Conservation (phyloP, 2,797 vertebrate genomes). For the Chaetophractus vellerosus region DNA sequence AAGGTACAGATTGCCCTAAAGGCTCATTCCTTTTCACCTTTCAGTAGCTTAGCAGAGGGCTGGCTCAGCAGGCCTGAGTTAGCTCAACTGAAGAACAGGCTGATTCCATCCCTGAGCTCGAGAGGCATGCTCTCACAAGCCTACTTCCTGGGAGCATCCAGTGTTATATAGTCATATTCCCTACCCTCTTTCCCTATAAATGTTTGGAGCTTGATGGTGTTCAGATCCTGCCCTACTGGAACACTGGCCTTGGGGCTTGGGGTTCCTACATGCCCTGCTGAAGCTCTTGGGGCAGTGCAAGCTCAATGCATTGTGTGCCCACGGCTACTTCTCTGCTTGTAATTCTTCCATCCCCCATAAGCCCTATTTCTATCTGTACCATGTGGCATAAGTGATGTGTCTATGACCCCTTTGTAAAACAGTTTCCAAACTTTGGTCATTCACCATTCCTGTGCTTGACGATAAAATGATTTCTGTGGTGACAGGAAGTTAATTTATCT, state of each 20-base stretch:
- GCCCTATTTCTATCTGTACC: background rate
- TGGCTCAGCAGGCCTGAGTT: background rate
- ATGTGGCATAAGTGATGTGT: background rate
- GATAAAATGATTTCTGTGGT: conserved; percentile 38
- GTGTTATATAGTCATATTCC: background rate
- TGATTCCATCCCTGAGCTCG: background rate
- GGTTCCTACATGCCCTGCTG: background rate
- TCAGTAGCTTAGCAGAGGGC: background rate
- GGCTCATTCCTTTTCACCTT: background rate
- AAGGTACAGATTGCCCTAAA: background rate
- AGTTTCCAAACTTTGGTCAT: conserved; percentile 41
- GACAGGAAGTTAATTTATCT: conserved; percentile 55
- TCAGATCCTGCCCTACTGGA: background rate
- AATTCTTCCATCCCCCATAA: background rate
- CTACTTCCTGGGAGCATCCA: background rate
- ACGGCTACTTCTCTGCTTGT: background rate
- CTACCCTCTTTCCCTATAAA: background rate
- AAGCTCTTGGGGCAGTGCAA: background rate
- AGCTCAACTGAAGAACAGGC: background rate
- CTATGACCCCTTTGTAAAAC: conserved; percentile 8
- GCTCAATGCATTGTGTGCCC: background rate
- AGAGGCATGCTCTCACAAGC: background rate
- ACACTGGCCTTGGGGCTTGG: background rate
- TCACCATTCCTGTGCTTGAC: background rate
- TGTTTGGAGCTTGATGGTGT: background rate